A percentile compares a stretch with the other conserved stretches of the same genome.
Conservation (phyloP, 2,888 invertebrate species). For the Drosophila seclusa region DNA sequence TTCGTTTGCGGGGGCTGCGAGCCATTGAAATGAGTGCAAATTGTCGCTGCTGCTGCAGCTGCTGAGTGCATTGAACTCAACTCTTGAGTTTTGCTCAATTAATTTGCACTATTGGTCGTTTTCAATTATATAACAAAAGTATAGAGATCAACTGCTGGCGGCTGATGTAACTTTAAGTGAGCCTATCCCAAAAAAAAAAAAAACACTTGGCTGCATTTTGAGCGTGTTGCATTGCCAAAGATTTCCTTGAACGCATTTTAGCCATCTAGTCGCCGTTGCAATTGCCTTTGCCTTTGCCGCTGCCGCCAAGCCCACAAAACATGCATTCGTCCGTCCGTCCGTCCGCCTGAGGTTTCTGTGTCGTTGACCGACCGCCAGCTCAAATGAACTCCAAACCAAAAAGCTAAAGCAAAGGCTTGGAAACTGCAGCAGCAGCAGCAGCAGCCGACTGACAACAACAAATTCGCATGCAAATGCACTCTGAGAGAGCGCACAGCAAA, state of each 20-base stretch:
- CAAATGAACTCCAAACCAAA: constrained; percentile 77
- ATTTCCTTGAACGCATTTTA: constrained; percentile 80
- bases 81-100: constrained; percentile 32
- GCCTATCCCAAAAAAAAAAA: constrained; percentile 42
- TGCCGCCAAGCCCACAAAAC: constrained; percentile 66
- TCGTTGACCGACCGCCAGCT: constrained; percentile 83
- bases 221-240: constrained; percentile 64
- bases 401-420: constrained; percentile 55
- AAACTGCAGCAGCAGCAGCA: constrained; percentile 47
- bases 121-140: constrained; percentile 42
- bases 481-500: constrained; percentile 37
- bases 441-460: constrained; percentile 39
- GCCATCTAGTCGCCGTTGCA: constrained; percentile 40
- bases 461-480: constrained; percentile 74
- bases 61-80: constrained; percentile 71
- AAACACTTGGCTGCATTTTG: constrained; percentile 21
- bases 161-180: constrained; percentile 35
- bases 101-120: constrained; percentile 37
- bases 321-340: constrained; percentile 43
- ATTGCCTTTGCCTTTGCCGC: constrained; percentile 15
- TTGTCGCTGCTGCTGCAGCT: constrained; percentile 40
- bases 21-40: constrained; percentile 76
- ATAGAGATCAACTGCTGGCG: constrained; percentile 3
- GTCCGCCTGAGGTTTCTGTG: constrained; percentile 79
- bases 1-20: constrained; percentile 47